Evolutionary conservation across 2,113 vertebrate species (phyloP).

Genomic region (Thamnaconus septentrionalis): DNA sequence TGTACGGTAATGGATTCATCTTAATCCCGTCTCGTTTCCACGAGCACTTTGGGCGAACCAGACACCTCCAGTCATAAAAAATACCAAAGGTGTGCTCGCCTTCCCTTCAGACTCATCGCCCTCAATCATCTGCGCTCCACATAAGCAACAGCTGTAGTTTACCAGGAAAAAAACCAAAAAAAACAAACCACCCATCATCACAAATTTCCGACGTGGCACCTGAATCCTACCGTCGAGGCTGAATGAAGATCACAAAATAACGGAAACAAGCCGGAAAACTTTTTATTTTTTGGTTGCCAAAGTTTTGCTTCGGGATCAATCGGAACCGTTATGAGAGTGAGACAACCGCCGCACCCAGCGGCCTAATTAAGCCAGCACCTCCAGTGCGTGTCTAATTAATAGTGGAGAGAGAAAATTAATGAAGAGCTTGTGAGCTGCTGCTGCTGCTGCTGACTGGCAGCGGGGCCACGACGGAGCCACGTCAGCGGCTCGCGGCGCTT

Average conservation of each 20-base stretch:
- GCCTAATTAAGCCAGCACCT: constrained; percentile 68
- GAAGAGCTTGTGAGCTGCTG: constrained; percentile 36
- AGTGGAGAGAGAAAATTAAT: constrained; percentile 60
- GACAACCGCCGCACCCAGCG: constrained; percentile 49
- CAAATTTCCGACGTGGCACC: background rate
- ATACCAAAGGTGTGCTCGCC: constrained; percentile 33
- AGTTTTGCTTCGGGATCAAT: constrained; percentile 63
- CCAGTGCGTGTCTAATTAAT: constrained; percentile 67
- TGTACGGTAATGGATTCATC: constrained; percentile 60
- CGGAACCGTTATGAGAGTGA: constrained; percentile 58
- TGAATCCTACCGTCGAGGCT: background rate
- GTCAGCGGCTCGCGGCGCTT: constrained; percentile 60
- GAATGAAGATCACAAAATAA: background rate
- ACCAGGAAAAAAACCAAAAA: constrained; percentile 9
- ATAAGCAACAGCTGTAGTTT: constrained; percentile 12
- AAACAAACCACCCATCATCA: background rate
- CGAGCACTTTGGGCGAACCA: constrained; percentile 3
- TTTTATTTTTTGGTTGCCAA: background rate
- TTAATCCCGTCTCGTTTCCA: constrained; percentile 50
- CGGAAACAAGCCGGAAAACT: no score
- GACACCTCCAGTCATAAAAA: constrained; percentile 38
- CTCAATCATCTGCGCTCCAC: constrained; percentile 15
- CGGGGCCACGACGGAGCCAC: constrained; percentile 46
- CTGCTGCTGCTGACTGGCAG: constrained; percentile 7
- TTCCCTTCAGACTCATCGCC: constrained; percentile 15